Percentiles rank a stretch among this genome's conserved stretches.
phyloP scores from a whole-genome alignment of 2,113 vertebrate genomes.

The Tringa solitaria region DNA sequence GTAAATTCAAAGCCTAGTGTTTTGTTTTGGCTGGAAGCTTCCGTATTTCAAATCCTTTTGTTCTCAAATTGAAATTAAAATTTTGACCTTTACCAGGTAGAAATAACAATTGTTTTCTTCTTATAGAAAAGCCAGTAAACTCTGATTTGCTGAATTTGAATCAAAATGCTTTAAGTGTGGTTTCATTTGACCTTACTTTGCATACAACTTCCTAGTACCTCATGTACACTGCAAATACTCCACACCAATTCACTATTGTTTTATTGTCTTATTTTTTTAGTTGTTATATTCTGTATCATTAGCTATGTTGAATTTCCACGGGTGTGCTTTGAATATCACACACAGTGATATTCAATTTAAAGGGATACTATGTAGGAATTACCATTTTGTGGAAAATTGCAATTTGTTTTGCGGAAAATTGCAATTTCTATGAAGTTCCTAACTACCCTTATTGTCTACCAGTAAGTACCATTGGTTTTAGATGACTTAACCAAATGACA shows the following conservation, averaged over 20 bases:
- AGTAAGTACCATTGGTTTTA: background rate
- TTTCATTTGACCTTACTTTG: background rate
- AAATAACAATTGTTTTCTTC: background rate
- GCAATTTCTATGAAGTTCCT: background rate
- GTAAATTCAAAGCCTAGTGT: background rate
- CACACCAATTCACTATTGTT: accelerated
- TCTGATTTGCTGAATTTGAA: background rate
- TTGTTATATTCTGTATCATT: background rate
- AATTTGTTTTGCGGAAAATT: background rate
- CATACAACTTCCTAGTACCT: background rate
- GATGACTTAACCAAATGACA: background rate
- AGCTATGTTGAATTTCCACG: background rate
- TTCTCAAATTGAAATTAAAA: background rate
- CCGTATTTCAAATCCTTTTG: background rate
- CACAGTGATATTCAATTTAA: background rate
- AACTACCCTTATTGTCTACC: background rate
- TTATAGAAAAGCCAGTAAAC: background rate
- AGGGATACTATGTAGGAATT: background rate
- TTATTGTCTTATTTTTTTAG: background rate
- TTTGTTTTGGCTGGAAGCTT: background rate
- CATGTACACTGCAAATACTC: too few relatives aligned
- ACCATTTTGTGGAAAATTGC: background rate
- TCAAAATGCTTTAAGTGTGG: background rate
- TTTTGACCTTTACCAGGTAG: background rate
- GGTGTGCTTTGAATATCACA: background rate